These are phyloP conservation scores for Prionailurus viverrinus DNA, from an alignment of 2,113 vertebrate species.

Conservation along the genomic window DNA sequence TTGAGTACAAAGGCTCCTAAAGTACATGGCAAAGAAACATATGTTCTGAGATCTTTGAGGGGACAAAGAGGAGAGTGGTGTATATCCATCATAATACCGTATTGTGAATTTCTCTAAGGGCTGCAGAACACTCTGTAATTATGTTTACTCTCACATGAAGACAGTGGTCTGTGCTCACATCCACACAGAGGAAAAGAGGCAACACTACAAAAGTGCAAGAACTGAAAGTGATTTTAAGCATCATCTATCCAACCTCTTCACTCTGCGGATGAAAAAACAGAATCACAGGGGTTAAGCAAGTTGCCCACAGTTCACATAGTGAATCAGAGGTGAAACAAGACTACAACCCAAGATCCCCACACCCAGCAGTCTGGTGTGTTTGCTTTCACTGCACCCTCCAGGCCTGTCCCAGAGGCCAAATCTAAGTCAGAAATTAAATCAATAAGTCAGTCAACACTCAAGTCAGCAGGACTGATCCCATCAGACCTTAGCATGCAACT, in stretches of 20 bases:
- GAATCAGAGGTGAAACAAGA: constrained; percentile 46
- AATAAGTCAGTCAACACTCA: constrained; percentile 17
- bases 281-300: constrained; percentile 21
- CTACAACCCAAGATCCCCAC: neutral
- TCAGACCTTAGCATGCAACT: neutral
- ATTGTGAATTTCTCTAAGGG: neutral
- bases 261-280: neutral
- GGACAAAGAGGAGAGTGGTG: neutral
- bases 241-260: neutral
- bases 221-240: neutral
- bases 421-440: constrained; percentile 43
- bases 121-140: neutral
- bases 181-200: neutral
- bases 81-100: neutral
- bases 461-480: neutral
- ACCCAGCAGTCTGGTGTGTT: neutral
- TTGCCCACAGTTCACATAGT: constrained; percentile 13
- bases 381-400: neutral
- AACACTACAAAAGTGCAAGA: neutral
- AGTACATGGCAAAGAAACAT: neutral
- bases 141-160: neutral
- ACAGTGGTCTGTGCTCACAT: neutral
- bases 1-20: neutral
- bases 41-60: neutral
- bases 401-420: constrained; percentile 27